Percentiles rank a stretch among this genome's conserved stretches.
These are phyloP conservation scores for Drosophila mayri DNA, from an alignment of 1,140 invertebrate genomes.

Conservation along the genomic window DNA sequence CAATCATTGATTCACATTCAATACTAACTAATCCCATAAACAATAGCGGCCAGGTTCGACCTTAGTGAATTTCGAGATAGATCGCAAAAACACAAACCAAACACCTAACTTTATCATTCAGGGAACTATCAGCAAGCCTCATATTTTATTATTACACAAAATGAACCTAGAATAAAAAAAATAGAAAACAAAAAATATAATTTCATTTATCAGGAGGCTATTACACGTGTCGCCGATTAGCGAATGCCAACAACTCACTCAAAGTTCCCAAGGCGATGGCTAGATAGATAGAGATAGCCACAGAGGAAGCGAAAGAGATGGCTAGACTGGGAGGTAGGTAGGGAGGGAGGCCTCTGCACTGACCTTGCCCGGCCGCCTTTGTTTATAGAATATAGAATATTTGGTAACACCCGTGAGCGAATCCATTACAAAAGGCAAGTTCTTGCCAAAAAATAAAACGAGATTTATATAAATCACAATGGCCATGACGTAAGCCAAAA, in stretches of 20 bases:
- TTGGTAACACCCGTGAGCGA: constrained; percentile 44
- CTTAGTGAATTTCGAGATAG: constrained; percentile 14
- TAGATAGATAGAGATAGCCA: background rate
- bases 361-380: constrained; percentile 56
- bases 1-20: background rate
- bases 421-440: constrained; percentile 64
- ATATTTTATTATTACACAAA: constrained; percentile 15
- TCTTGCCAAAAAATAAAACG: constrained; percentile 40
- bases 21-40: constrained; percentile 6
- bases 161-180: background rate
- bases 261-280: constrained; percentile 27
- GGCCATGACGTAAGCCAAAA: constrained; percentile 51
- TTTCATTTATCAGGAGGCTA: constrained; percentile 51
- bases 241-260: constrained; percentile 34
- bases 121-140: background rate
- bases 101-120: constrained; percentile 11
- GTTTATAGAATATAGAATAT: constrained; percentile 48
- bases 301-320: constrained; percentile 15
- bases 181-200: constrained; percentile 3
- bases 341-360: constrained; percentile 21
- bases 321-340: background rate
- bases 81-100: background rate
- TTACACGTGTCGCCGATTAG: constrained; percentile 75
- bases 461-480: constrained; percentile 36
- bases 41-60: background rate